Evolutionary conservation across 2,797 vertebrate species (phyloP).

Genomic region (Malurus splendens): DNA sequence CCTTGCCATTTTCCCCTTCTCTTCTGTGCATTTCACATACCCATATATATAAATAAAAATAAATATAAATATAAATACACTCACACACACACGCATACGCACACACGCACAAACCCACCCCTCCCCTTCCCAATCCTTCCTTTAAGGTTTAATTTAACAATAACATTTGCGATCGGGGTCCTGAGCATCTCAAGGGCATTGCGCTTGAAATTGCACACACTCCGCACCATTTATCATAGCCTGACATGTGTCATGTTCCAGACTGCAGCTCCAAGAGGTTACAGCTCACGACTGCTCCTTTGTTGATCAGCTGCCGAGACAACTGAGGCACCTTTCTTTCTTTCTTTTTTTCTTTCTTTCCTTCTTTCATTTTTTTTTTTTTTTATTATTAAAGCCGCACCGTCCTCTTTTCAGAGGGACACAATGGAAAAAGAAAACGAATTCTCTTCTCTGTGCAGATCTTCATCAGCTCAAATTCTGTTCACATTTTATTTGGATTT

Average conservation of each 20-base stretch:
- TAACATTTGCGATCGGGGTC: conserved; percentile 98
- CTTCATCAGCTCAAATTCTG: background rate
- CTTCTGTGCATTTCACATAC: conserved; percentile 18
- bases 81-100: background rate
- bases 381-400: conserved; percentile 71
- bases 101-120: background rate
- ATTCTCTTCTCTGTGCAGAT: background rate
- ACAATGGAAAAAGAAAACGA: conserved; percentile 32
- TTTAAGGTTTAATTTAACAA: conserved; percentile 99
- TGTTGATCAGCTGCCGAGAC: conserved; percentile 93
- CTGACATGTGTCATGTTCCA: conserved; percentile 99
- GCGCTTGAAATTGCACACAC: conserved; percentile 99
- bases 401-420: conserved; percentile 40
- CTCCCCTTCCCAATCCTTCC: conserved; percentile 75
- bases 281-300: conserved; percentile 97
- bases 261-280: conserved; percentile 96
- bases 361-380: background rate
- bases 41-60: background rate
- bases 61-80: background rate
- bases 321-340: conserved; percentile 79
- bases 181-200: conserved; percentile 99
- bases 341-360: conserved; percentile 53
- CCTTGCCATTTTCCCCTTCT: background rate
- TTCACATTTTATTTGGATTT: conserved; percentile 25
- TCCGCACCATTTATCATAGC: conserved; percentile 99